These are phyloP conservation scores for Stigmatopora nigra DNA, from an alignment of 2,113 vertebrate species.

Conservation along the genomic window DNA sequence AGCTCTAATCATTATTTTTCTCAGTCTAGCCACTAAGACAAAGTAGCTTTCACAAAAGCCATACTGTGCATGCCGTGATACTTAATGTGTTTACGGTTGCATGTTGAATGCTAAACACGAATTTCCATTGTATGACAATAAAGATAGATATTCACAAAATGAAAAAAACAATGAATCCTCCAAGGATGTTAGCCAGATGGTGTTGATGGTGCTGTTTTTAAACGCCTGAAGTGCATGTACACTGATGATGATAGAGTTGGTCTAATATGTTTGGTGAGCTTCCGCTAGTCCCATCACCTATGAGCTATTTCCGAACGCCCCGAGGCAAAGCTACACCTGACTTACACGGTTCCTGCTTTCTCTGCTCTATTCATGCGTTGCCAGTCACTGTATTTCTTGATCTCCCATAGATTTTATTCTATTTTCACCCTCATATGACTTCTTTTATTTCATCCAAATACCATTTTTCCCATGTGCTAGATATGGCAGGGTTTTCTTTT, in stretches of 20 bases:
- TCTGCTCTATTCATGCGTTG: not conserved
- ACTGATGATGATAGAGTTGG: not conserved
- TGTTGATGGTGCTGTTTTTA: slow-evolving; percentile 9
- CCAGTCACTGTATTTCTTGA: not conserved
- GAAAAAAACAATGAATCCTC: not conserved
- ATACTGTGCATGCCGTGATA: not conserved
- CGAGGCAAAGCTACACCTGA: not conserved
- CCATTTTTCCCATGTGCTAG: not conserved
- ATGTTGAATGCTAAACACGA: not conserved
- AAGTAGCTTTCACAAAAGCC: not conserved
- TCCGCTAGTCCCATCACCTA: too few species aligned
- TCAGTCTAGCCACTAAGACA: not conserved
- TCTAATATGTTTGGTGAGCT: not conserved
- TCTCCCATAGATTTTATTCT: not conserved
- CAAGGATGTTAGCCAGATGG: slow-evolving; percentile 17
- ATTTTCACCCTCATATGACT: not conserved
- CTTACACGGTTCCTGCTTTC: too few species aligned
- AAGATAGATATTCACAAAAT: not conserved
- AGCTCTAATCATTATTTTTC: too few species aligned
- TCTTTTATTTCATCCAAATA: not conserved
- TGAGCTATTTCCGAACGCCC: not conserved
- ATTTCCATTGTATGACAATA: not conserved
- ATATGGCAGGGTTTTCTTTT: not conserved
- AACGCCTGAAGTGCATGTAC: not conserved
- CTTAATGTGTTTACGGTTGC: not conserved